These are phyloP conservation scores for Neuroterus valhalla DNA, from an alignment of 1,140 invertebrate species.

Conservation along the genomic window DNA sequence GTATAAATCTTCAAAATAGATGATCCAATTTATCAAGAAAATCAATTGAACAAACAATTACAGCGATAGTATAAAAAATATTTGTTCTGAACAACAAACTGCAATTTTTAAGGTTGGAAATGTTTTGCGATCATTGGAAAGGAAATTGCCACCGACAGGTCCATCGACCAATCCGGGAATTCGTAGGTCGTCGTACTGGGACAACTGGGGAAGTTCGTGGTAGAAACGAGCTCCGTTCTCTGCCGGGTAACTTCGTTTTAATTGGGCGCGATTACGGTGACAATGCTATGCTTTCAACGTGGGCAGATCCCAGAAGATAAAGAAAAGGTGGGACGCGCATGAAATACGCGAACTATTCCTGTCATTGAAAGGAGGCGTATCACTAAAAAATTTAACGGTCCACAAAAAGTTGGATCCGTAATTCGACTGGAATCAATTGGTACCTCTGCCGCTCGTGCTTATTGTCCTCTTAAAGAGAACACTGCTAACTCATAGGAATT, in stretches of 20 bases:
- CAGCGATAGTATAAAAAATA: slow-evolving; percentile 13
- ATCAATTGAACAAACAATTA: slow-evolving; percentile 18
- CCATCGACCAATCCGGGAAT: slow-evolving; percentile 50
- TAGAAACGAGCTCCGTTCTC: slow-evolving; percentile 57
- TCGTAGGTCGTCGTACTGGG: slow-evolving; percentile 59
- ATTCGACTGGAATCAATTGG: slow-evolving; percentile 41
- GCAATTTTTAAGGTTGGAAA: slow-evolving; percentile 22
- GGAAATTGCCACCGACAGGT: slow-evolving; percentile 48
- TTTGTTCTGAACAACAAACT: slow-evolving; percentile 23
- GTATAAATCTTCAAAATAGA: background rate
- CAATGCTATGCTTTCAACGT: slow-evolving; percentile 50
- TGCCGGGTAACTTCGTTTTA: slow-evolving; percentile 62
- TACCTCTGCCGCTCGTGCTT: slow-evolving; percentile 33
- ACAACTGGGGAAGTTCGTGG: slow-evolving; percentile 49
- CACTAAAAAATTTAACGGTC: slow-evolving; percentile 50
- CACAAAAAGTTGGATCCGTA: slow-evolving; percentile 42
- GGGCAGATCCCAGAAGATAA: slow-evolving; percentile 48
- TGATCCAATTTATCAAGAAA: slow-evolving; percentile 1
- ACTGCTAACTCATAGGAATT: background rate
- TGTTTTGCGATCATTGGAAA: slow-evolving; percentile 15
- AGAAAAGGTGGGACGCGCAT: slow-evolving; percentile 44
- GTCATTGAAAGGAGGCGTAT: slow-evolving; percentile 43
- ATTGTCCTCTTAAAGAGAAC: slow-evolving; percentile 39
- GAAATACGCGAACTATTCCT: slow-evolving; percentile 46
- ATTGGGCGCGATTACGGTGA: slow-evolving; percentile 64